Evolutionary conservation across 2,113 vertebrate genomes (phyloP).

Genomic region (Prietella phreatophila): DNA sequence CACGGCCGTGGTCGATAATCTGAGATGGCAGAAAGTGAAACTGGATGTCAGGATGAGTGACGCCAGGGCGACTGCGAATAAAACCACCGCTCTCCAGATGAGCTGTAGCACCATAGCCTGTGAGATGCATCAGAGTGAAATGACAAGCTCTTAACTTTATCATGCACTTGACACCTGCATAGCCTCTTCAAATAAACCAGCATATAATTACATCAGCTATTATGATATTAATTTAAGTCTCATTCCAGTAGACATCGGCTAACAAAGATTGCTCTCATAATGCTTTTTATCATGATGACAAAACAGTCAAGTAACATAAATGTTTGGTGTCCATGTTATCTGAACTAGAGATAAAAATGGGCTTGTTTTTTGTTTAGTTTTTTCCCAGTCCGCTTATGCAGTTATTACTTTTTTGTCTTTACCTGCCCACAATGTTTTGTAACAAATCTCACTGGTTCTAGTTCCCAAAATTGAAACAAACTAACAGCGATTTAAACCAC

Average conservation of each 20-base stretch:
- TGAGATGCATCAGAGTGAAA: background rate
- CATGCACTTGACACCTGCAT: background rate
- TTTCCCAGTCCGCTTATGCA: background rate
- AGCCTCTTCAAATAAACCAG: background rate
- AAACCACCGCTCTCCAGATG: conserved; percentile 95
- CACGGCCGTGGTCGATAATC: conserved; percentile 91
- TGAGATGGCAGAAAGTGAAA: conserved; percentile 96
- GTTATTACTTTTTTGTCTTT: background rate
- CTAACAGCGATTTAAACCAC: background rate
- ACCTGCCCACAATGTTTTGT: background rate
- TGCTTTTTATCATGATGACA: background rate
- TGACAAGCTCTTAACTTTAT: background rate
- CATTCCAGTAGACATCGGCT: background rate
- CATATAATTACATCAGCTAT: background rate
- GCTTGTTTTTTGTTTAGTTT: background rate
- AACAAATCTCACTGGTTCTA: background rate
- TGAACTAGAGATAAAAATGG: background rate
- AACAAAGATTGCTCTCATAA: background rate
- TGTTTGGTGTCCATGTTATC: background rate
- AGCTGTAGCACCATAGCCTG: conserved; percentile 87
- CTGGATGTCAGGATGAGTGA: conserved; percentile 90
- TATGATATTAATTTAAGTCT: background rate
- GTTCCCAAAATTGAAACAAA: background rate
- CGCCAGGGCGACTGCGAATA: conserved; percentile 80
- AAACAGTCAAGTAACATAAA: background rate